These are phyloP conservation scores for Clavelina lepadiformis DNA, from an alignment of 23 tunicate species.

Conservation along the genomic window DNA sequence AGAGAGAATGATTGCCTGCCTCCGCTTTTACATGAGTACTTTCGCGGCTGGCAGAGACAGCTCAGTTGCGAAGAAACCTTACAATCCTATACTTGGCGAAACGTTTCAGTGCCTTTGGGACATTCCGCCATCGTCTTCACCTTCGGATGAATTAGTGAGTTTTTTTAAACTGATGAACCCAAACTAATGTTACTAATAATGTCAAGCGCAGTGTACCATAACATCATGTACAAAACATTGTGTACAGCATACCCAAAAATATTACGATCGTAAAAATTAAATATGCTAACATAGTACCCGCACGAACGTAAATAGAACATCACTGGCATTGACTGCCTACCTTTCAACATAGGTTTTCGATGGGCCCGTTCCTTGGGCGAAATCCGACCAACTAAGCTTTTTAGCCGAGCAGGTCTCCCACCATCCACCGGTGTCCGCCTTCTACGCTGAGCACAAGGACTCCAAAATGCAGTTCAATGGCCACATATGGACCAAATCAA, in stretches of 20 bases:
- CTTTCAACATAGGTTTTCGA: slow-evolving; percentile 18
- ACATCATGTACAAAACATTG: not conserved
- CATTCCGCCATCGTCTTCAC: too few relatives aligned
- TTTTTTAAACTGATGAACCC: not conserved
- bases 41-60: slow-evolving; percentile 93
- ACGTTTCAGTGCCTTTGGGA: slow-evolving; percentile 85
- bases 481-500: slow-evolving; percentile 96
- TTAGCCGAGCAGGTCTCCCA: slow-evolving; percentile 97
- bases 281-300: too few relatives aligned
- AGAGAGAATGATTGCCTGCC: slow-evolving; percentile 72
- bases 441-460: slow-evolving; percentile 89
- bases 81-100: slow-evolving; percentile 96
- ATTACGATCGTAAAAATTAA: too few relatives aligned
- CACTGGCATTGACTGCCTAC: too few relatives aligned
- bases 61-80: slow-evolving; percentile 96
- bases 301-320: too few relatives aligned
- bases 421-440: slow-evolving; percentile 96
- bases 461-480: slow-evolving; percentile 80
- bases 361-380: slow-evolving; percentile 97
- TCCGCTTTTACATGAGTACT: slow-evolving; percentile 86
- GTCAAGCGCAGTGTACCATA: not conserved
- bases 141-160: slow-evolving; percentile 3
- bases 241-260: not conserved
- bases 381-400: slow-evolving; percentile 60
- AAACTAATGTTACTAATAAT: not conserved